Evolutionary conservation across 1,140 invertebrate species (phyloP).

Genomic region (Rhopalosiphum padi): DNA sequence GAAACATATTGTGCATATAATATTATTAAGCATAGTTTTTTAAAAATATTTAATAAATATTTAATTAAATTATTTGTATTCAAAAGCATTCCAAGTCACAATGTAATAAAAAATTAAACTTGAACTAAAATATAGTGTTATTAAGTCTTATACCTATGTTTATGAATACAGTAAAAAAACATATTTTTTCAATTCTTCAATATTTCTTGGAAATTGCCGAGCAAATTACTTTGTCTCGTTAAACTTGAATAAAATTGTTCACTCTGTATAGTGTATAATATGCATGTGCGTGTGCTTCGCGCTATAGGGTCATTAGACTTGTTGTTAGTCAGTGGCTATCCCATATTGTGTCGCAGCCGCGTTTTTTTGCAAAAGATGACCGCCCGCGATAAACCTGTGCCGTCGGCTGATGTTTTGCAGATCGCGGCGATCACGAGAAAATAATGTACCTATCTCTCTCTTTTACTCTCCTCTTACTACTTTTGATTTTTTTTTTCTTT

Average conservation of each 20-base stretch:
- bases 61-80: not conserved
- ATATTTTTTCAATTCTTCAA: no score
- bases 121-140: not conserved
- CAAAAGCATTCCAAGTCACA: not conserved
- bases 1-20: no score
- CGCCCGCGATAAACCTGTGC: not conserved
- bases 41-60: not conserved
- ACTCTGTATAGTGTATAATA: not conserved
- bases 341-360: slow-evolving; percentile 3
- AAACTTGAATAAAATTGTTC: not conserved
- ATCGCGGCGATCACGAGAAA: not conserved
- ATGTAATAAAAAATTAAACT: not conserved
- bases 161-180: no score
- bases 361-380: slow-evolving; percentile 23
- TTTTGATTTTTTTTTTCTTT: not conserved
- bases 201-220: no score
- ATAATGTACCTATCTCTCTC: not conserved
- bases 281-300: not conserved
- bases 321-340: not conserved
- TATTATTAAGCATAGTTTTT: not conserved
- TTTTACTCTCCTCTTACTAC: not conserved
- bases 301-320: slow-evolving; percentile 39
- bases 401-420: not conserved
- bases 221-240: no score
- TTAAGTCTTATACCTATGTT: no score